A percentile compares a stretch with the other conserved stretches of the same genome.
Conservation (phyloP, 2,113 vertebrate species). For the Phrynosoma platyrhinos region DNA sequence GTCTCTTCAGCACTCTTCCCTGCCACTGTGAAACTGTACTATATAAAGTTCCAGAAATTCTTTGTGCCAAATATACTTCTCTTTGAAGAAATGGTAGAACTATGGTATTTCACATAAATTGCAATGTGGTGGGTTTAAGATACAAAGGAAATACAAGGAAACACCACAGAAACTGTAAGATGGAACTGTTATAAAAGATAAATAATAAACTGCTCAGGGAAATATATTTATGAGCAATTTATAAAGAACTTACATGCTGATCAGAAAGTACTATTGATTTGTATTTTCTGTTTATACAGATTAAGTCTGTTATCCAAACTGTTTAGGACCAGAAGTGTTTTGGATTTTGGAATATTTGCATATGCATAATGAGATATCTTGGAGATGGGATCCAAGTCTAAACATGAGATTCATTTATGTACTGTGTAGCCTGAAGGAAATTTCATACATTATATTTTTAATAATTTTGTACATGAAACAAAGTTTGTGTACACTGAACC, state of each 20-base stretch:
- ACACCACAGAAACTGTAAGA: background rate
- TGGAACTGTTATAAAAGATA: background rate
- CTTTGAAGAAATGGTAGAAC: slow-evolving; percentile 11
- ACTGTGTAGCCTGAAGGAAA: no score
- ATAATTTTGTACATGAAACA: no score
- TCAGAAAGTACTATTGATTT: background rate
- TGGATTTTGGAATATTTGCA: no score
- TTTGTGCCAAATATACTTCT: slow-evolving; percentile 1
- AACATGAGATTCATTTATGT: no score
- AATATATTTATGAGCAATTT: background rate
- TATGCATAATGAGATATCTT: no score
- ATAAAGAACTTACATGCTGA: background rate
- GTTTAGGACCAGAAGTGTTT: no score
- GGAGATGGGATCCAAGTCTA: no score
- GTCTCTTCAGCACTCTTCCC: slow-evolving; percentile 6
- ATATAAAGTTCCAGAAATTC: slow-evolving; percentile 2
- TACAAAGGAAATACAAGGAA: background rate
- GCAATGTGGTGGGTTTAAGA: background rate
- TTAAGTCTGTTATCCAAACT: background rate
- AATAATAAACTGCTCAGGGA: background rate
- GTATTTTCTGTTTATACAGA: background rate
- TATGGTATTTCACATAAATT: slow-evolving; percentile 13
- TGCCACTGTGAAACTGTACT: slow-evolving; percentile 26
- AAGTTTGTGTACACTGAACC: no score
- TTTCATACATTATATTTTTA: no score